Percentiles rank a stretch among this genome's conserved stretches.
Evolutionary conservation across 2,113 vertebrate species (phyloP).

Genomic region (Dryoscopus gambensis): DNA sequence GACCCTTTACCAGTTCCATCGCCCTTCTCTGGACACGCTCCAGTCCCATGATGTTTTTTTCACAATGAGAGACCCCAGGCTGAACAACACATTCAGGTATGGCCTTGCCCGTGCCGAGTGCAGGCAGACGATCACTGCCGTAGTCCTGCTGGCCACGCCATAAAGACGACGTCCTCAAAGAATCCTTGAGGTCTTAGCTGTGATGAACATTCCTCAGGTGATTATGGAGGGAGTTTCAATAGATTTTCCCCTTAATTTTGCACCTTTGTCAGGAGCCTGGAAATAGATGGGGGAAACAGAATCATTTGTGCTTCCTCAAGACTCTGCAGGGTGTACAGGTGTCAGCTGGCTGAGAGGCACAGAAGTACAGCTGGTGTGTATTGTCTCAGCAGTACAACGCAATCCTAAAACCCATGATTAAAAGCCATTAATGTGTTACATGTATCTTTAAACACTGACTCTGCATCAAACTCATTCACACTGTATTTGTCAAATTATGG

Average conservation of each 20-base stretch:
- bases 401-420: neutral
- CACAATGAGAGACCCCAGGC: neutral
- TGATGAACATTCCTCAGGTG: neutral
- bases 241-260: neutral
- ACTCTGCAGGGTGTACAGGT: neutral
- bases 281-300: neutral
- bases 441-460: neutral
- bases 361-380: neutral
- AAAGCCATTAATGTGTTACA: neutral
- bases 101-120: accelerated
- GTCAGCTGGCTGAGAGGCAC: neutral
- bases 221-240: neutral
- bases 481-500: neutral
- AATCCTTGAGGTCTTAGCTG: neutral
- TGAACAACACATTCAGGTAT: accelerated
- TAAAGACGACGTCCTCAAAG: neutral
- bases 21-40: neutral
- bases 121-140: neutral
- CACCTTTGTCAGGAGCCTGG: neutral
- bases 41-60: neutral
- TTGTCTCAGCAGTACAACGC: neutral
- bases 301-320: neutral
- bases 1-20: neutral
- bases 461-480: neutral
- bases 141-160: neutral